Evolutionary conservation across 2,888 invertebrate species (phyloP), one percentile per base, ranked within the genome.

Genomic region (Eugnorisma glareosa): DNA sequence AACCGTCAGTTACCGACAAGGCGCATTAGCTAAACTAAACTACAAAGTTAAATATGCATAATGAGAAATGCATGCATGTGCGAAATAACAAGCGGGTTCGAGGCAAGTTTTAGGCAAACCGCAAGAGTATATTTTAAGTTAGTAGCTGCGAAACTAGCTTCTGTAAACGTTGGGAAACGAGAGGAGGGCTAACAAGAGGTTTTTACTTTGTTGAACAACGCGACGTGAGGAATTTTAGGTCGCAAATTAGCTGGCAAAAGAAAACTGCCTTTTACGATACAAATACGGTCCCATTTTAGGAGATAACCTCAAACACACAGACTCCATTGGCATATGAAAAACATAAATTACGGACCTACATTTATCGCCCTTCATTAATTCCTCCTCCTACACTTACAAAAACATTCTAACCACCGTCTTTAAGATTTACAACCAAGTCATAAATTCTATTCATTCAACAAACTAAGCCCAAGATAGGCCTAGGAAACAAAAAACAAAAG

Each of bases 1-100:
- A 84, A 63, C 70, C 68, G 73, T 75, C 83, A 79, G 76, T 74
- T 75, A 83, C 87, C 72, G 57, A 75, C 83, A 72, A 74, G 77
- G 57, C 54, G 54, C 71, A 73, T 84, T 80, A 73, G 74, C 70
- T 79, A 21, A 79, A 79, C 79, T 77, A 57, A 73, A 81, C 85
- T 63, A 59, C 78, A 73, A 87, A 85, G 83, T 86, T 72, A 75
- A 82, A 82, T 73, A 81, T 82, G 79, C 72, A 81, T 75, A 78
- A 75, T 82, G 84, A 83, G 83, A 75, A 75, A 83, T 78, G 84
- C 68, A 82, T 75, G 73, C 83, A 83, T 64, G 82, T 70, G 78
- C 77, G 75, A 86, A 77, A 77, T 85, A 86, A 77, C 86, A 80
- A 80, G 57, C 35, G 10, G 66, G 72, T 82, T 75, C 28, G 54